A percentile compares a stretch with the other conserved stretches of the same genome.
Conservation (phyloP, 2,113 vertebrate species). For the Jaculus jaculus region DNA sequence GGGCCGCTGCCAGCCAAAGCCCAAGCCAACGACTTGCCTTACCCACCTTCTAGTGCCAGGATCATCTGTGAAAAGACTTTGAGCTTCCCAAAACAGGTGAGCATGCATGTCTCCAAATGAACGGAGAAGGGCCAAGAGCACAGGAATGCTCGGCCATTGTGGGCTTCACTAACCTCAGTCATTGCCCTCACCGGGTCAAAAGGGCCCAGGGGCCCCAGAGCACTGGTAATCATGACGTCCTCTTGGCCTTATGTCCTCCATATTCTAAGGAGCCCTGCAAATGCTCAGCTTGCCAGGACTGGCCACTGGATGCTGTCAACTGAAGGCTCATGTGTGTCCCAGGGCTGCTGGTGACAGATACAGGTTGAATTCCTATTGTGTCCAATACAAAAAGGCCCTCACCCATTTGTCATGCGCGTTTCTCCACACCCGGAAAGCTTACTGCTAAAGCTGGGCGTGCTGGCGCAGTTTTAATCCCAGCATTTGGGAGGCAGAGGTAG, state of each 20-base stretch:
- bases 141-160: too few species aligned
- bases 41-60: slow-evolving; percentile 73
- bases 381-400: not conserved
- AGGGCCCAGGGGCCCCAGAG: not conserved
- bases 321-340: rapidly evolving
- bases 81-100: slow-evolving; percentile 83
- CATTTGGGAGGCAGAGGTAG: too few species aligned
- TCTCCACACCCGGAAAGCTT: not conserved
- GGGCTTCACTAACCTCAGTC: not conserved
- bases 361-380: not conserved
- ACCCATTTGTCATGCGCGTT: not conserved
- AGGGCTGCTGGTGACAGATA: not conserved
- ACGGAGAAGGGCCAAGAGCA: rapidly evolving
- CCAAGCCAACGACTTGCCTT: slow-evolving; percentile 77
- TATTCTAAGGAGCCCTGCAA: rapidly evolving
- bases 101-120: not conserved
- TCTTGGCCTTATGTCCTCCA: rapidly evolving
- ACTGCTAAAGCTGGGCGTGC: too few species aligned
- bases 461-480: too few species aligned
- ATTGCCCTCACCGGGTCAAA: not conserved
- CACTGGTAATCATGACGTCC: rapidly evolving
- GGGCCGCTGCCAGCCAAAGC: slow-evolving; percentile 65
- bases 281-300: not conserved
- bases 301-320: rapidly evolving
- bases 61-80: slow-evolving; percentile 81